A percentile compares a stretch with the other conserved stretches of the same genome.
Conservation (phyloP, 2,888 invertebrate genomes). For the Calameuta filiformis region DNA sequence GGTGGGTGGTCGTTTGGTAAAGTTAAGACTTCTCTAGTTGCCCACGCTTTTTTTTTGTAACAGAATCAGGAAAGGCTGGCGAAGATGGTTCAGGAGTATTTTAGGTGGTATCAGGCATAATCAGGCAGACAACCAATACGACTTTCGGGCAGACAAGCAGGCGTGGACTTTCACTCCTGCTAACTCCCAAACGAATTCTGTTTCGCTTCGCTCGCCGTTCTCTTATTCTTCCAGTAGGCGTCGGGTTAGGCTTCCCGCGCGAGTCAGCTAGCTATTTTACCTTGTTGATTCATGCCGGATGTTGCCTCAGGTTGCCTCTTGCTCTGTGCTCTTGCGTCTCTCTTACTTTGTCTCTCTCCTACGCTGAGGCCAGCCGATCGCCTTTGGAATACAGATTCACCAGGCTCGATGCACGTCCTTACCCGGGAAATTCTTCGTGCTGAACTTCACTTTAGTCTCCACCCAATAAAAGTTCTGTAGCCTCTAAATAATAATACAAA, state of each 20-base stretch:
- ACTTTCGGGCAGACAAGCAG: background rate
- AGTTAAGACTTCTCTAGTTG: background rate
- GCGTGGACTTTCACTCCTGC: constrained; percentile 41
- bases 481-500: background rate
- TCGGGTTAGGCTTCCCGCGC: constrained; percentile 20
- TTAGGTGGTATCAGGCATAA: background rate
- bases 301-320: constrained; percentile 54
- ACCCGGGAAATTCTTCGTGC: constrained; percentile 18
- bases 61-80: background rate
- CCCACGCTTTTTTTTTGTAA: background rate
- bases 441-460: background rate
- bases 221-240: constrained; percentile 42
- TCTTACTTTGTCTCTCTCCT: constrained; percentile 15
- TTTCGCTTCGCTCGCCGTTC: constrained; percentile 44
- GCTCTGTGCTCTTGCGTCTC: constrained; percentile 12
- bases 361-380: constrained; percentile 36
- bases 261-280: constrained; percentile 50
- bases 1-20: background rate
- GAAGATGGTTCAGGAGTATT: background rate
- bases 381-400: constrained; percentile 46
- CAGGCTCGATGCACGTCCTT: background rate
- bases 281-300: constrained; percentile 64
- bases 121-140: background rate
- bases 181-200: constrained; percentile 43
- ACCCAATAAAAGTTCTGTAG: background rate